phyloP scores from a whole-genome alignment of 2,113 vertebrate genomes.

The Osmerus mordax region DNA sequence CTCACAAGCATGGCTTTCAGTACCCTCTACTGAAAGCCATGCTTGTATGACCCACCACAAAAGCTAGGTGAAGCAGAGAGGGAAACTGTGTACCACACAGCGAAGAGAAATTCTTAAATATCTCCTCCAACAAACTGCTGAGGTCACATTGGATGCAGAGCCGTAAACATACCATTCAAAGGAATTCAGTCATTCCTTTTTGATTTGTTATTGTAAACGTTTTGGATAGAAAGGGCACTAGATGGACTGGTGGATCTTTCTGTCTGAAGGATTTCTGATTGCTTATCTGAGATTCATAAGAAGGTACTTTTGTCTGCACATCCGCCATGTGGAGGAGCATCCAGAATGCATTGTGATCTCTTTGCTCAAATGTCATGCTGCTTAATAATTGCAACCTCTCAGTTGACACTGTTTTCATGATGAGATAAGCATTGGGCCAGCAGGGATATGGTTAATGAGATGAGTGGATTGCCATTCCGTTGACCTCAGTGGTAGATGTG shows the following conservation, averaged over 20 bases:
- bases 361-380: slow-evolving; percentile 24
- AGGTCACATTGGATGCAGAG: no score
- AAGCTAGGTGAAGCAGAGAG: no score
- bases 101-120: no score
- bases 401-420: slow-evolving; percentile 31
- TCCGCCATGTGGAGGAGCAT: slow-evolving; percentile 12
- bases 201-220: no score
- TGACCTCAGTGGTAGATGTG: slow-evolving; percentile 26
- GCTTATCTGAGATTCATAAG: no score
- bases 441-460: background rate
- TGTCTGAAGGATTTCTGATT: no score
- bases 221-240: no score
- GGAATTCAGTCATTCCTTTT: no score
- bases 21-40: background rate
- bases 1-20: background rate
- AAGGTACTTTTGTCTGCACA: background rate
- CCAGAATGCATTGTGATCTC: slow-evolving; percentile 9
- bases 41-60: background rate
- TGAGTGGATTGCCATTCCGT: slow-evolving; percentile 21
- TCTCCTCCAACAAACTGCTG: no score
- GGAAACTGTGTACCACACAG: no score
- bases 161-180: no score
- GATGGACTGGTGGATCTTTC: no score
- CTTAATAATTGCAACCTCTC: slow-evolving; percentile 43
- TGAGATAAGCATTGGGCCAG: slow-evolving; percentile 26